A percentile compares a stretch with the other conserved stretches of the same genome.
Evolutionary conservation across 2,888 invertebrate genomes (phyloP).

Genomic region (Gastrophysa polygoni): DNA sequence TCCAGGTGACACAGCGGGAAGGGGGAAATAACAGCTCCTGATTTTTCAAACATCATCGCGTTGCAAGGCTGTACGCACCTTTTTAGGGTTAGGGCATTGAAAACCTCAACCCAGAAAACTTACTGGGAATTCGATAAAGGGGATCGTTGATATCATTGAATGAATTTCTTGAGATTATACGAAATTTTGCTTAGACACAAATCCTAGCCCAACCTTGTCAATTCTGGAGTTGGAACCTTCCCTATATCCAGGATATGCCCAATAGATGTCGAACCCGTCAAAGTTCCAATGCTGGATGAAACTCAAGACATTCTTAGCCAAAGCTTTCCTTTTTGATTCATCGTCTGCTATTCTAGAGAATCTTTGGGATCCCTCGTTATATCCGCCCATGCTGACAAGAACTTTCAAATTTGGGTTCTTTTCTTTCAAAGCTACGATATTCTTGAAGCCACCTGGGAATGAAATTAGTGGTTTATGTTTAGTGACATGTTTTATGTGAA

Average conservation of each 20-base stretch:
- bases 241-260: conserved; percentile 77
- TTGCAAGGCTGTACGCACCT: too few species aligned
- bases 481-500: too few species aligned
- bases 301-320: conserved; percentile 19
- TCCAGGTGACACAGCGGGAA: too few species aligned
- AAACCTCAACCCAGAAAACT: too few species aligned
- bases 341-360: conserved; percentile 59
- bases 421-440: conserved; percentile 55
- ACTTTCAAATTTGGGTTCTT: conserved; percentile 62
- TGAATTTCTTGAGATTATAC: background rate
- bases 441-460: conserved; percentile 17
- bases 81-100: too few species aligned
- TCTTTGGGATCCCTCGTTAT: conserved; percentile 62
- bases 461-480: too few species aligned
- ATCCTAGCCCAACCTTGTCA: conserved; percentile 31
- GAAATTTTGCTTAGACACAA: background rate
- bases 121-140: too few species aligned
- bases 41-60: too few species aligned
- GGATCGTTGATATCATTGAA: too few species aligned
- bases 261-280: conserved; percentile 83
- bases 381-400: conserved; percentile 69
- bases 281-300: conserved; percentile 64
- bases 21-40: too few species aligned
- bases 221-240: conserved; percentile 23
- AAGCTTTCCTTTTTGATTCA: conserved; percentile 35